Evolutionary conservation across 2,113 vertebrate genomes (phyloP).

Genomic region (Zosterops borbonicus): DNA sequence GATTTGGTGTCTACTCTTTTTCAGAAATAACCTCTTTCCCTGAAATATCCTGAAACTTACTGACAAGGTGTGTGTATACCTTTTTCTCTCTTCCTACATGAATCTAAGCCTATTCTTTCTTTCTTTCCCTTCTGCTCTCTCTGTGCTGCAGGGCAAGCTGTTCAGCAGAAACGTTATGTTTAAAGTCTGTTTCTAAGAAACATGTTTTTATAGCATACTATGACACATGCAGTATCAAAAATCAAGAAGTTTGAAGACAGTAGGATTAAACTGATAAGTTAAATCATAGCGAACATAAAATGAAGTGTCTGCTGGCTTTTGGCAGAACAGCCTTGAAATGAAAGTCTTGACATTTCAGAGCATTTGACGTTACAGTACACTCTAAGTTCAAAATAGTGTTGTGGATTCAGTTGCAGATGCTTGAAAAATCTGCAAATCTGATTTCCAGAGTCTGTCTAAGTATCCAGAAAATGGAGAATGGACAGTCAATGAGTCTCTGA

Average conservation of each 20-base stretch:
- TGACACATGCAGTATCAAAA: background rate
- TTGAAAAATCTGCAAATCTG: background rate
- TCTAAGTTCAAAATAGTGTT: background rate
- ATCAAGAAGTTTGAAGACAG: background rate
- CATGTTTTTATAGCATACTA: background rate
- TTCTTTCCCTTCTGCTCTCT: background rate
- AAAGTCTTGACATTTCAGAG: background rate
- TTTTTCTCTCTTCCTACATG: background rate
- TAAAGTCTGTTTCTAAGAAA: background rate
- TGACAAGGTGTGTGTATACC: background rate
- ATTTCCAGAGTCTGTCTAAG: background rate
- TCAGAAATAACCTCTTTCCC: background rate
- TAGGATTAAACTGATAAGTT: background rate
- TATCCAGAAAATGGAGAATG: background rate
- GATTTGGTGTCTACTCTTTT: background rate
- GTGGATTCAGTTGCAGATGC: background rate
- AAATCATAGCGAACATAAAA: background rate
- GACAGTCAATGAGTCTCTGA: background rate
- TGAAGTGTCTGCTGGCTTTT: background rate
- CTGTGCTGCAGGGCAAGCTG: background rate
- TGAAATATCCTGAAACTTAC: background rate
- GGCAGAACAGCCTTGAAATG: background rate
- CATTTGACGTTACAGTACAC: background rate
- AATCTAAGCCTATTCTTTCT: background rate
- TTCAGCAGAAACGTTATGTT: background rate